Conservation (phyloP, 1,140 invertebrate species). For the Ceratosolen fusciceps region DNA sequence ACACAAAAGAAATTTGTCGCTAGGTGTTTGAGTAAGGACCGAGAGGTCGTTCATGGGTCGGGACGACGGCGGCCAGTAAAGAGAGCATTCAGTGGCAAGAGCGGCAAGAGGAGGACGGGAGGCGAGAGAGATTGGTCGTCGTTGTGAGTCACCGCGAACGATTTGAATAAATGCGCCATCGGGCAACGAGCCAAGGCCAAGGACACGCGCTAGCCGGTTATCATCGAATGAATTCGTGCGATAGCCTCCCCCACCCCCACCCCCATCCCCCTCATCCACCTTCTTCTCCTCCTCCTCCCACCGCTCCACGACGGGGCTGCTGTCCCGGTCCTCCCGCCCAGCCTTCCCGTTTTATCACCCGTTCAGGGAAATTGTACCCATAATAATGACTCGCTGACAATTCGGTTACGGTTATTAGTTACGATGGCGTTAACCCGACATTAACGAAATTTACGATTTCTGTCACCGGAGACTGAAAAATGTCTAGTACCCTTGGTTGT, state of each 20-base stretch:
- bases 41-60: too few species aligned
- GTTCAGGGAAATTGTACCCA: neutral
- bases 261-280: neutral
- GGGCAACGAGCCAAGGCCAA: slow-evolving; percentile 39
- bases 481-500: too few species aligned
- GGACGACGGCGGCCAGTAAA: too few species aligned
- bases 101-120: neutral
- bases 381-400: neutral
- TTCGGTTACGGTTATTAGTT: neutral
- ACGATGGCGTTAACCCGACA: neutral
- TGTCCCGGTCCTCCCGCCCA: too few species aligned
- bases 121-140: too few species aligned
- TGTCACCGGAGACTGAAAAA: too few species aligned
- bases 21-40: too few species aligned
- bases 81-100: too few species aligned
- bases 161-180: slow-evolving; percentile 37
- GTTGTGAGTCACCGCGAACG: slow-evolving; percentile 39
- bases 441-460: neutral
- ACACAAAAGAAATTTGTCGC: neutral
- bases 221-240: slow-evolving; percentile 42
- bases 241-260: neutral
- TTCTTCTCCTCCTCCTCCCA: too few species aligned
- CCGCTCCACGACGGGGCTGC: neutral
- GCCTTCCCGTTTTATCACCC: too few species aligned
- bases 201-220: slow-evolving; percentile 36